Conservation (phyloP, 2,888 invertebrate species). For the Drosophila colorata region DNA sequence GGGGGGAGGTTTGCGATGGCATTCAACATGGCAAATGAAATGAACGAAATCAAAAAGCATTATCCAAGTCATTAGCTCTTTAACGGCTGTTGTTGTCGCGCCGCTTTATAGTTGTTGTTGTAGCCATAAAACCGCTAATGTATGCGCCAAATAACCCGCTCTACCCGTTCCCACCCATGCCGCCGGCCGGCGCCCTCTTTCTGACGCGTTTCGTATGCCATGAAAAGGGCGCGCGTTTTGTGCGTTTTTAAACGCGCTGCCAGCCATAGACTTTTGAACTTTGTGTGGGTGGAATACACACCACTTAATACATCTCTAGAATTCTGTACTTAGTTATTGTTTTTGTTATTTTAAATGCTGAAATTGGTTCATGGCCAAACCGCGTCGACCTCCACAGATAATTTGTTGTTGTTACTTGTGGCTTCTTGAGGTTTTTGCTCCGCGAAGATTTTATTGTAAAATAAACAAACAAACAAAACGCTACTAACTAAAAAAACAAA, state of each 20-base stretch:
- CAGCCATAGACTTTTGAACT: constrained; percentile 6
- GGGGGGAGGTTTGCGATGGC: constrained; percentile 4
- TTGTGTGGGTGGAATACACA: constrained; percentile 8
- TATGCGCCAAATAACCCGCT: constrained; percentile 37
- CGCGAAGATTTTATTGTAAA: constrained; percentile 27
- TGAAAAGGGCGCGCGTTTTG: constrained; percentile 15
- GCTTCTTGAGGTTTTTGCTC: constrained; percentile 37
- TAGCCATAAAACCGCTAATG: constrained; percentile 57
- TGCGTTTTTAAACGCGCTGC: constrained; percentile 23
- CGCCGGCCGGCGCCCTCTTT: too few relatives aligned
- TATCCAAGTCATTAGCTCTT: constrained; percentile 76
- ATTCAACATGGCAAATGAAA: constrained; percentile 57
- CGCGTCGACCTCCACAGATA: constrained; percentile 48
- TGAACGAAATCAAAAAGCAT: constrained; percentile 68
- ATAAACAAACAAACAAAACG: constrained; percentile 33
- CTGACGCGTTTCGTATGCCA: neutral
- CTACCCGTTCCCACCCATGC: neutral
- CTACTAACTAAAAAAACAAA: neutral
- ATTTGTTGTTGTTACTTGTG: constrained; percentile 27
- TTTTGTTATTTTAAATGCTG: constrained; percentile 24
- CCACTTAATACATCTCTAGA: constrained; percentile 1
- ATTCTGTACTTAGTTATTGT: constrained; percentile 9
- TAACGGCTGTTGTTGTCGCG: constrained; percentile 62
- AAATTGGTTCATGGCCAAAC: constrained; percentile 70
- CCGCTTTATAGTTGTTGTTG: constrained; percentile 22